Conservation (phyloP, 2,888 invertebrate species). For the Nycteola revayana region DNA sequence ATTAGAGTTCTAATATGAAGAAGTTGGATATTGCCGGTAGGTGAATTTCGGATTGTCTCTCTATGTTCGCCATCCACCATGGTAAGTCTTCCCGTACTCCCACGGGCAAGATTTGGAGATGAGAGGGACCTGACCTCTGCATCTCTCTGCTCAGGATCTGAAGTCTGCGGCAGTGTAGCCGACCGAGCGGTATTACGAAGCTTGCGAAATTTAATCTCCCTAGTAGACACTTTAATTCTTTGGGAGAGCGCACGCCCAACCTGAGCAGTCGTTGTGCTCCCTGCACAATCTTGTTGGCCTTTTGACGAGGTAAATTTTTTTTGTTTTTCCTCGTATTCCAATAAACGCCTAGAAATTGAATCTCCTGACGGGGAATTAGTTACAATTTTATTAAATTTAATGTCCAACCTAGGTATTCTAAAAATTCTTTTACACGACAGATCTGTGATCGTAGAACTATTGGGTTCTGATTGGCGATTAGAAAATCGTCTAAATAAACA, state of each 20-base stretch:
- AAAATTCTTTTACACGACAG: too few species aligned
- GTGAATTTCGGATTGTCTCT: too few species aligned
- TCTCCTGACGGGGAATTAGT: background rate
- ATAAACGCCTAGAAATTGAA: conserved; percentile 1
- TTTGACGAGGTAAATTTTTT: too few species aligned
- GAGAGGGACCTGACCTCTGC: background rate
- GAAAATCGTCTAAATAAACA: too few species aligned
- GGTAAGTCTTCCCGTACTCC: background rate
- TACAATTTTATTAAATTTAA: background rate
- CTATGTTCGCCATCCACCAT: too few species aligned
- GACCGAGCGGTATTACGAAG: conserved; percentile 1
- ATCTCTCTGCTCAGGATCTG: conserved; percentile 3
- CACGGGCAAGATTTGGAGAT: background rate
- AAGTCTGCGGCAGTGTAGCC: conserved; percentile 9
- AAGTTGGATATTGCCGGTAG: too few species aligned
- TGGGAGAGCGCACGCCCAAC: conserved; percentile 20
- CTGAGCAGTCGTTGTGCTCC: conserved; percentile 5
- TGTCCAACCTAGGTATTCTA: conserved; percentile 1
- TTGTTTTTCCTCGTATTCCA: conserved; percentile 1
- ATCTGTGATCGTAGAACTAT: too few species aligned
- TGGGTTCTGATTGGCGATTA: too few species aligned
- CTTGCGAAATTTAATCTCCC: conserved; percentile 30
- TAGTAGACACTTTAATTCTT: conserved; percentile 18
- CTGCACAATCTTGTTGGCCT: too few species aligned
- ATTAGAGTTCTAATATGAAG: too few species aligned